A percentile compares a stretch with the other conserved stretches of the same genome.
These are phyloP conservation scores for Drosophila siamana DNA, from an alignment of 2,888 invertebrate species.

Conservation along the genomic window DNA sequence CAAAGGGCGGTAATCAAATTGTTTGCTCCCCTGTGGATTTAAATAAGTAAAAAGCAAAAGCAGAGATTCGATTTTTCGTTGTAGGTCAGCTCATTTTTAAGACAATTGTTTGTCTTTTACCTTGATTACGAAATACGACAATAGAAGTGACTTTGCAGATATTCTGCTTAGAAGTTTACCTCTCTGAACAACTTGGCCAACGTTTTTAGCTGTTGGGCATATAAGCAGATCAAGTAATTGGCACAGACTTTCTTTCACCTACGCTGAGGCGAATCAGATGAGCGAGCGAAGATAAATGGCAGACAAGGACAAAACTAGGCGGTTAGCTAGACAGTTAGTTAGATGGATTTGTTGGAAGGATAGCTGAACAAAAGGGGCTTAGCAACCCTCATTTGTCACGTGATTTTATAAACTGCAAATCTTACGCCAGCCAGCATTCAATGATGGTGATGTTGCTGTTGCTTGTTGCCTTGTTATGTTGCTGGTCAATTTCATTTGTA, in stretches of 20 bases:
- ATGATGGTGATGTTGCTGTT: constrained; percentile 21
- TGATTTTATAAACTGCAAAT: constrained; percentile 78
- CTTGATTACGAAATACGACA: constrained; percentile 14
- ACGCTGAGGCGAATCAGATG: constrained; percentile 54
- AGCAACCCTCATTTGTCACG: constrained; percentile 78
- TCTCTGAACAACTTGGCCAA: constrained; percentile 53
- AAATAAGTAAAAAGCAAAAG: background rate
- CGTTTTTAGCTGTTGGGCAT: constrained; percentile 17
- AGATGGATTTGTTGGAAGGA: constrained; percentile 32
- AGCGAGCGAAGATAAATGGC: constrained; percentile 58
- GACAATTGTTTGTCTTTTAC: constrained; percentile 12
- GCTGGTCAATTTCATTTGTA: constrained; percentile 77
- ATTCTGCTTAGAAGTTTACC: constrained; percentile 32
- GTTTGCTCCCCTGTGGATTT: background rate
- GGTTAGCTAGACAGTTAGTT: constrained; percentile 32
- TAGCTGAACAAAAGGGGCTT: constrained; percentile 45
- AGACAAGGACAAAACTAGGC: constrained; percentile 43
- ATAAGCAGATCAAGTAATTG: constrained; percentile 57
- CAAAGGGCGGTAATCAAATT: background rate
- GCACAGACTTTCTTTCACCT: constrained; percentile 44
- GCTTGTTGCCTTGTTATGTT: constrained; percentile 67
- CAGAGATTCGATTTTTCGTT: background rate
- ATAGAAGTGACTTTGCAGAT: background rate
- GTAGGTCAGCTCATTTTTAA: background rate
- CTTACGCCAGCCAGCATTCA: constrained; percentile 36